phyloP scores from a whole-genome alignment of 2,888 invertebrate genomes.

The Atethmia centrago region DNA sequence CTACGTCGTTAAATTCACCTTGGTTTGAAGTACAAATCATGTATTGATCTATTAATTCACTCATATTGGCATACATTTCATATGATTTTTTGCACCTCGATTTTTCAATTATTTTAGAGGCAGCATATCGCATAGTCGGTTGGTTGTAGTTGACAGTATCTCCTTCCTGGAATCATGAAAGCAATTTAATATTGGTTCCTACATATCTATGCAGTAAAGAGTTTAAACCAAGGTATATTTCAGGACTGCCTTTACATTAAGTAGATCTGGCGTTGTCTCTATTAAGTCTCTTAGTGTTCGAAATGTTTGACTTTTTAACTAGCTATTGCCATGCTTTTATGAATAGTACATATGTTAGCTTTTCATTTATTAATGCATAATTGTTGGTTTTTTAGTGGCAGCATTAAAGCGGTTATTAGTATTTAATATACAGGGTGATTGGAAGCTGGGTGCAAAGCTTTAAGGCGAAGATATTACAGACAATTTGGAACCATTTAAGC shows the following conservation, averaged over 20 bases:
- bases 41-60: conserved; percentile 68
- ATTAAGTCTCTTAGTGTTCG: too few species aligned
- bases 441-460: too few species aligned
- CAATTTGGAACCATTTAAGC: too few species aligned
- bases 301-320: neutral
- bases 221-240: neutral
- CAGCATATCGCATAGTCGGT: conserved; percentile 58
- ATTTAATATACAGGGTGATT: too few species aligned
- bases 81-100: conserved; percentile 67
- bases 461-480: too few species aligned
- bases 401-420: neutral
- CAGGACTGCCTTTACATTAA: too few species aligned
- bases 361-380: neutral
- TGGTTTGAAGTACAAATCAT: conserved; percentile 72
- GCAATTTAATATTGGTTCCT: neutral
- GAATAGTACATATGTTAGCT: neutral
- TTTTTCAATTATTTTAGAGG: conserved; percentile 64
- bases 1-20: conserved; percentile 64
- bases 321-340: neutral
- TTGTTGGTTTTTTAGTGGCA: neutral
- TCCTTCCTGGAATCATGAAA: conserved; percentile 59
- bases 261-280: neutral
- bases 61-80: conserved; percentile 45
- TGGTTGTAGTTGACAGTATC: conserved; percentile 60
- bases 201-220: neutral